Conservation (phyloP, 1,140 invertebrate species). For the Hyposmocoma kahamanoa region DNA sequence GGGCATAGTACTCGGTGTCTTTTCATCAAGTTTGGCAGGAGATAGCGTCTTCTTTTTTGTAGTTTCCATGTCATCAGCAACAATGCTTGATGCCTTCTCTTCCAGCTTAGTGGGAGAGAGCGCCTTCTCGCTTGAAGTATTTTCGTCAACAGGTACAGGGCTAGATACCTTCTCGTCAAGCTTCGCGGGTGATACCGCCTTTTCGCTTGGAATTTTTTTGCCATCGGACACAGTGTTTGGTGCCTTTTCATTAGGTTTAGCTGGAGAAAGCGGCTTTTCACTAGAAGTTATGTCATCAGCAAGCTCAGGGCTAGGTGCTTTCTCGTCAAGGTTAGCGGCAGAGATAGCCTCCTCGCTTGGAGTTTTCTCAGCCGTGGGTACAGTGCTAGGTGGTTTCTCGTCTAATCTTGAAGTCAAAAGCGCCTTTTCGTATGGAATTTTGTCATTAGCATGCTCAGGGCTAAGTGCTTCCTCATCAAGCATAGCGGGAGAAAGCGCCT, state of each 20-base stretch:
- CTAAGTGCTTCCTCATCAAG: neutral
- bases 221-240: neutral
- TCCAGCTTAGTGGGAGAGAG: neutral
- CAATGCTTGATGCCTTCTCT: neutral
- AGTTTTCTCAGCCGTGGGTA: neutral
- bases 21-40: neutral
- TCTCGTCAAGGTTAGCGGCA: neutral
- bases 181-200: neutral
- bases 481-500: neutral
- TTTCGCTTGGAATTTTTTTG: neutral
- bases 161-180: neutral
- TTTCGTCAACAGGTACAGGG: neutral
- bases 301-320: neutral
- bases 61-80: slow-evolving; percentile 1
- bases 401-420: neutral
- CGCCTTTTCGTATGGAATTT: neutral
- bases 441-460: neutral
- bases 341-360: neutral
- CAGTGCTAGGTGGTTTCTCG: neutral
- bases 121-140: neutral
- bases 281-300: neutral
- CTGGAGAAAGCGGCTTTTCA: neutral
- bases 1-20: neutral
- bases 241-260: neutral
- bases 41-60: neutral